phyloP scores from a whole-genome alignment of 2,888 invertebrate genomes.

The Drosophila affinis region DNA sequence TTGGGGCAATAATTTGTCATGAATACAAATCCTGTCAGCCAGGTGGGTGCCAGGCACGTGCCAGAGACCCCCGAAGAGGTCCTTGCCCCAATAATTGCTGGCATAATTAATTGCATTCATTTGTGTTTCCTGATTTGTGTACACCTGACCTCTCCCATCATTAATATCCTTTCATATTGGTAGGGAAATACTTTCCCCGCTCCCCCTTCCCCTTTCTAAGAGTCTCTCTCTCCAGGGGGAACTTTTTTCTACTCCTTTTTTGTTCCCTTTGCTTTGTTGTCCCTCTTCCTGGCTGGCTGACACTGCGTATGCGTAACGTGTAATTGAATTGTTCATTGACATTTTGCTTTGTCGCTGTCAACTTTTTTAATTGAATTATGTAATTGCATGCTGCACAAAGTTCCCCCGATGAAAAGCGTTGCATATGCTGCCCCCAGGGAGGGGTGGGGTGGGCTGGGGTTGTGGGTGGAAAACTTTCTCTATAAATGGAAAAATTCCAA shows the following conservation, averaged over 20 bases:
- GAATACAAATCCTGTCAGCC: conserved; percentile 32
- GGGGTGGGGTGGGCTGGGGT: neutral
- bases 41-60: conserved; percentile 39
- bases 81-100: conserved; percentile 40
- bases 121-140: conserved; percentile 42
- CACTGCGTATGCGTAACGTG: conserved; percentile 53
- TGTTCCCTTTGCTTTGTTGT: neutral
- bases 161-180: conserved; percentile 59
- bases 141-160: conserved; percentile 20
- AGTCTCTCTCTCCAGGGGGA: neutral
- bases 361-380: conserved; percentile 68
- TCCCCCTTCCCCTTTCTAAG: neutral
- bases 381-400: conserved; percentile 52
- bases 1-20: conserved; percentile 52
- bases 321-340: conserved; percentile 69
- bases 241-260: neutral
- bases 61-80: conserved; percentile 27
- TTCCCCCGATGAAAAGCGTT: conserved; percentile 37
- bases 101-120: conserved; percentile 56
- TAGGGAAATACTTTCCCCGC: neutral
- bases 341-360: conserved; percentile 37
- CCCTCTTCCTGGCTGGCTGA: conserved; percentile 4
- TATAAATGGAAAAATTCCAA: conserved; percentile 21
- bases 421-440: conserved; percentile 13
- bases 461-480: conserved; percentile 5